Evolutionary conservation across 2,797 vertebrate genomes (phyloP).

Genomic region (Xerus rutilus): DNA sequence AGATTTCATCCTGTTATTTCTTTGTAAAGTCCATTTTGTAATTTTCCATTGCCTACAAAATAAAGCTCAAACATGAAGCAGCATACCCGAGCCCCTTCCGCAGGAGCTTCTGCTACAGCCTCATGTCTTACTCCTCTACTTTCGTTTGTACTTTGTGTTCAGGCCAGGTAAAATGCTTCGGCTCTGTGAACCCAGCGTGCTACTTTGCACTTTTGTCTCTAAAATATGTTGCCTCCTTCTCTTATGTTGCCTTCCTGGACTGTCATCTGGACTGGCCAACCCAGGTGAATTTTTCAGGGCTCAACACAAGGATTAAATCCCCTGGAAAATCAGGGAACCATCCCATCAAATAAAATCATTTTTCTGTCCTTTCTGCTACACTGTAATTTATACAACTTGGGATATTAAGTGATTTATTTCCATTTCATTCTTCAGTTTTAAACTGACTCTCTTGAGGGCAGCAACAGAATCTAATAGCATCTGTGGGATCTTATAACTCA

Average conservation of each 20-base stretch:
- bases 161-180: background rate
- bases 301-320: background rate
- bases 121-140: background rate
- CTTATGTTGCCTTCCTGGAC: background rate
- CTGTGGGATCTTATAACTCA: background rate
- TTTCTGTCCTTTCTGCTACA: background rate
- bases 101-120: background rate
- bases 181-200: background rate
- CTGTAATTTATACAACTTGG: background rate
- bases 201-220: background rate
- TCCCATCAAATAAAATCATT: background rate
- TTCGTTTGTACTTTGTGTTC: background rate
- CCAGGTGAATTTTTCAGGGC: background rate
- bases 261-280: background rate
- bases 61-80: background rate
- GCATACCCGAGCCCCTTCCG: background rate
- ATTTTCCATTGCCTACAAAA: background rate
- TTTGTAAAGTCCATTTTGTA: background rate
- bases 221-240: background rate
- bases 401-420: constrained; percentile 36
- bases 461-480: background rate
- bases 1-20: background rate
- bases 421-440: background rate
- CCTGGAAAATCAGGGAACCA: background rate
- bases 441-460: background rate